Percentiles rank a stretch among this genome's conserved stretches.
These are phyloP conservation scores for Nemapogon koenigi DNA, from an alignment of 2,888 invertebrate genomes.

Conservation along the genomic window DNA sequence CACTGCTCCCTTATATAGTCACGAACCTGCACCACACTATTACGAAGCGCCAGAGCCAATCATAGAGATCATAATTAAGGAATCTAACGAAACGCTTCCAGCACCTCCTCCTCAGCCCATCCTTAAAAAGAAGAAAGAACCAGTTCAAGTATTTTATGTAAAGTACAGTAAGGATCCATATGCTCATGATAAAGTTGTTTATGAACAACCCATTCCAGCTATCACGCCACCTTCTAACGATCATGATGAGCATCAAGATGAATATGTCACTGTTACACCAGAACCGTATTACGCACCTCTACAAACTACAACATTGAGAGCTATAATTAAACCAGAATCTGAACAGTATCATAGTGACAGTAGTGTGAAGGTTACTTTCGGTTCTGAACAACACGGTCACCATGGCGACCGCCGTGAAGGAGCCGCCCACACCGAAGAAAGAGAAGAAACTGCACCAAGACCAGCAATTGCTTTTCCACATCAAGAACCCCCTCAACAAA, in stretches of 20 bases:
- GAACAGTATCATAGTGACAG: slow-evolving; percentile 82
- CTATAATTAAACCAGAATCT: slow-evolving; percentile 87
- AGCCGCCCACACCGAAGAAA: slow-evolving; percentile 35
- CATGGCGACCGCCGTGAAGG: slow-evolving; percentile 42
- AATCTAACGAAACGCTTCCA: slow-evolving; percentile 83
- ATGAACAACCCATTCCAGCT: slow-evolving; percentile 83
- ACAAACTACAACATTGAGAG: slow-evolving; percentile 79
- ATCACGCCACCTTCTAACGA: slow-evolving; percentile 74
- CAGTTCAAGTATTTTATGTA: slow-evolving; percentile 89
- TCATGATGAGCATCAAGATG: slow-evolving; percentile 65
- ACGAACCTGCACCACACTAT: slow-evolving; percentile 56
- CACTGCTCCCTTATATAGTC: slow-evolving; percentile 55
- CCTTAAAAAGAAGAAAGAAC: slow-evolving; percentile 71
- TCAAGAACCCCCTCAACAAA: slow-evolving; percentile 29
- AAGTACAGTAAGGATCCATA: slow-evolving; percentile 88
- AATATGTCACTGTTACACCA: slow-evolving; percentile 62
- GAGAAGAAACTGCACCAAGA: slow-evolving; percentile 70
- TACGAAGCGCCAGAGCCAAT: slow-evolving; percentile 87
- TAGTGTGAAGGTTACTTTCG: slow-evolving; percentile 84
- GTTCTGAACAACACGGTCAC: slow-evolving; percentile 64
- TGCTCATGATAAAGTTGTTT: slow-evolving; percentile 74
- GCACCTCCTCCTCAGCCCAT: slow-evolving; percentile 65
- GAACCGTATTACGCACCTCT: slow-evolving; percentile 58
- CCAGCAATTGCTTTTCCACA: slow-evolving; percentile 66
- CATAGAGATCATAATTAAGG: slow-evolving; percentile 91